phyloP scores from a whole-genome alignment of 2,113 vertebrate species.

The Myotis yumanensis region DNA sequence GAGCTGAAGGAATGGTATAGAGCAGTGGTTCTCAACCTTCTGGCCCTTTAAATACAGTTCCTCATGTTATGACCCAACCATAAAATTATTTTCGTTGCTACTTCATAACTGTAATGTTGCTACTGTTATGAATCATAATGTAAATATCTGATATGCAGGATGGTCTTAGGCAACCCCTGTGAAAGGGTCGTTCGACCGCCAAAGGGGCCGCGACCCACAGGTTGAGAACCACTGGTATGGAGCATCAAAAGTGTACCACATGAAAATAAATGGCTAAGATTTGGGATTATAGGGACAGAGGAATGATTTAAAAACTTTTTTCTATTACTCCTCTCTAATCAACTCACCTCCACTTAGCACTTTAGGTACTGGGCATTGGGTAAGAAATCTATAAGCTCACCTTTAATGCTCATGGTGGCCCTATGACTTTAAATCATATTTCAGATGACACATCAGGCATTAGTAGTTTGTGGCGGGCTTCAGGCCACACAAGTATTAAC shows the following conservation, averaged over 20 bases:
- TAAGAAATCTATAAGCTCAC: not conserved
- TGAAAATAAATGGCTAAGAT: not conserved
- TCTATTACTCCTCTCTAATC: not conserved
- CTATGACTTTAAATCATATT: not conserved
- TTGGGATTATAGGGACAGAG: not conserved
- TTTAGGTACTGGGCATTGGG: not conserved
- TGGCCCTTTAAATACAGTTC: too few relatives aligned
- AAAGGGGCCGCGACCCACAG: too few relatives aligned
- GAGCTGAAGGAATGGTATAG: not conserved
- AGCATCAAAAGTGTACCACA: not conserved
- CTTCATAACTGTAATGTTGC: too few relatives aligned
- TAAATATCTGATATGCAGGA: too few relatives aligned
- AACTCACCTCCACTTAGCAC: not conserved
- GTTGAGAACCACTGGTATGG: not conserved
- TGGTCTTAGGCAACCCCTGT: too few relatives aligned
- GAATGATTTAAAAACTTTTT: not conserved
- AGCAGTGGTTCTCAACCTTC: not conserved
- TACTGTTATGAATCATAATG: too few relatives aligned
- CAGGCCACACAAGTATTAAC: not conserved
- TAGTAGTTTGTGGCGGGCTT: not conserved
- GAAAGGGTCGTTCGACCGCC: too few relatives aligned
- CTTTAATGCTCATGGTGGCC: not conserved
- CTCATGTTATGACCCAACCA: too few relatives aligned
- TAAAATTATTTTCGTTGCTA: too few relatives aligned
- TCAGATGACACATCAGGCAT: not conserved